phyloP scores from a whole-genome alignment of 92 coral and sea anemone genomes.

The Phenganax subtilis region DNA sequence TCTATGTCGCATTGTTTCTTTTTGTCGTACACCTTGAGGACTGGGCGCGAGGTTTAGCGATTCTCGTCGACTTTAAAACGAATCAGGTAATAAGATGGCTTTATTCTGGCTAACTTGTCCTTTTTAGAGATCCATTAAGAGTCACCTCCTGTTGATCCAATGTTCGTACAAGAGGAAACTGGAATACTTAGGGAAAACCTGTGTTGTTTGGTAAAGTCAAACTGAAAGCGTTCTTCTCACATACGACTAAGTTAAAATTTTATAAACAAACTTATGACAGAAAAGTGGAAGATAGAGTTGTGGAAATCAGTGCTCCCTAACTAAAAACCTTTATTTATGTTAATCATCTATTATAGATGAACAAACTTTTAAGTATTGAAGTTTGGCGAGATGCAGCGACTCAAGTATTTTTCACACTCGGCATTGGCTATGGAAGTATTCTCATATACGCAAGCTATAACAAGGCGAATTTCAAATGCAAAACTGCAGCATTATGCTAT shows the following conservation, averaged over 20 bases:
- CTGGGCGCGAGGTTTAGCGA: constrained; percentile 72
- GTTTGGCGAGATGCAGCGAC: constrained; percentile 99
- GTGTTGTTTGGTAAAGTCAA: neutral
- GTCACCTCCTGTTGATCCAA: neutral
- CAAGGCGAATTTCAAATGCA: constrained; percentile 16
- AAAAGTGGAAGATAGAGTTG: too few relatives aligned
- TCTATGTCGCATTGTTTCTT: constrained; percentile 62
- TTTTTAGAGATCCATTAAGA: too few relatives aligned
- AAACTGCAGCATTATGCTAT: constrained; percentile 19
- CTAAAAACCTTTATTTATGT: neutral
- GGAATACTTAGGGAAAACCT: too few relatives aligned
- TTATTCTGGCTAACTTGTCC: neutral
- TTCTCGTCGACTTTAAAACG: constrained; percentile 47
- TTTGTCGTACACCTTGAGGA: constrained; percentile 70
- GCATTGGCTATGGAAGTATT: constrained; percentile 85
- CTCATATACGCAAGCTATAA: constrained; percentile 86
- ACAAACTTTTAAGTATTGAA: constrained; percentile 69
- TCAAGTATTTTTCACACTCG: constrained; percentile 90
- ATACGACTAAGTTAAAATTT: neutral
- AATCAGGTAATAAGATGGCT: neutral
- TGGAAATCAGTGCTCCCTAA: neutral
- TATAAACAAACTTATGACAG: neutral
- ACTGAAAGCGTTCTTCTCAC: neutral
- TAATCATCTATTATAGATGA: constrained; percentile 60
- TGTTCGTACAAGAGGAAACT: neutral